phyloP scores from a whole-genome alignment of 2,113 vertebrate genomes.

The Bufo bufo region DNA sequence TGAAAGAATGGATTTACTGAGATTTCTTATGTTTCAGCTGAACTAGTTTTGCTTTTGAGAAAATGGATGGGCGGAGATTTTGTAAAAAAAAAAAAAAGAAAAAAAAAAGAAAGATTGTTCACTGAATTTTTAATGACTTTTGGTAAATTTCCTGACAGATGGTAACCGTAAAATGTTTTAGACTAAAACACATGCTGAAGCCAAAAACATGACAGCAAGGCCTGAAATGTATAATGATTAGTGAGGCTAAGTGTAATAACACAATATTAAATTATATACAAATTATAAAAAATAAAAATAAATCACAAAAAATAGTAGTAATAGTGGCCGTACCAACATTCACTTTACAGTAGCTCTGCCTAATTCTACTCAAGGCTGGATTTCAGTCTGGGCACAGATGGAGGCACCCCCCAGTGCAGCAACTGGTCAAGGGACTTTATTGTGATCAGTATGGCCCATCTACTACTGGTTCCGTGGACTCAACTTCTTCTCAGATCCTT shows the following conservation, averaged over 20 bases:
- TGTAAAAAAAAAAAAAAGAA: background rate
- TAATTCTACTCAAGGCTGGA: too few relatives aligned
- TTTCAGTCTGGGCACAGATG: too few relatives aligned
- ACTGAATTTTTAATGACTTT: constrained; percentile 13
- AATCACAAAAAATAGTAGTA: too few relatives aligned
- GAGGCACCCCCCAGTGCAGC: too few relatives aligned
- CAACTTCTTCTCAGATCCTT: too few relatives aligned
- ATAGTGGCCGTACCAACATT: too few relatives aligned
- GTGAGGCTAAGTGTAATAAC: background rate
- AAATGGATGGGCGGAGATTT: background rate
- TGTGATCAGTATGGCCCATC: too few relatives aligned
- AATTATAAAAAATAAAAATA: background rate
- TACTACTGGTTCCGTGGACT: too few relatives aligned
- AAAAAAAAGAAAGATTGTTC: background rate
- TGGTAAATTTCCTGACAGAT: constrained; percentile 13
- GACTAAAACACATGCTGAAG: background rate
- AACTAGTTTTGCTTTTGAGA: background rate
- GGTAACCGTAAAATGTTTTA: background rate
- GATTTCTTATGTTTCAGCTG: background rate
- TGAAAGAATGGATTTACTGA: background rate
- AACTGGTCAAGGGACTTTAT: too few relatives aligned
- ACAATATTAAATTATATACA: background rate
- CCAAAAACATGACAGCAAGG: background rate
- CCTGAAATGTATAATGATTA: background rate
- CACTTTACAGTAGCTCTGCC: too few relatives aligned